Conservation (phyloP, 2,888 invertebrate species). For the Digitonthophagus gazella region DNA sequence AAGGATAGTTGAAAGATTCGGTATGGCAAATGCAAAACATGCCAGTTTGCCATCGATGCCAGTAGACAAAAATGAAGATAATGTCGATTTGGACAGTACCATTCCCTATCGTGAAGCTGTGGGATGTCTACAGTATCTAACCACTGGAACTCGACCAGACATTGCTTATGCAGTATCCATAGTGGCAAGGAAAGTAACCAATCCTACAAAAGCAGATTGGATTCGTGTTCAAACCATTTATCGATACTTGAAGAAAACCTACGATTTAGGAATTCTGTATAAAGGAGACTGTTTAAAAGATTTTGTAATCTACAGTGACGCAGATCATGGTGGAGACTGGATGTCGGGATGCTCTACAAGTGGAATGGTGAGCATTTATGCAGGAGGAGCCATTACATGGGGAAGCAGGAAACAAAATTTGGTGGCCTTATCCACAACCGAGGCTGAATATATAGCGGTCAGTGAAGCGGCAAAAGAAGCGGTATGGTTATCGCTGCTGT, state of each 20-base stretch:
- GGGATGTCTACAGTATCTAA: background rate
- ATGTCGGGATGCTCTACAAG: conserved; percentile 31
- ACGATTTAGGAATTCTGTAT: background rate
- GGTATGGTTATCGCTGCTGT: conserved; percentile 24
- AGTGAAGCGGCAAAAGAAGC: conserved; percentile 38
- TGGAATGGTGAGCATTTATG: conserved; percentile 30
- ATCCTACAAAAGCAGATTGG: conserved; percentile 4
- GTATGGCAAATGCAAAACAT: background rate
- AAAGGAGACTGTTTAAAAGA: too few species aligned
- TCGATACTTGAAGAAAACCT: background rate
- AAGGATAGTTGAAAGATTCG: background rate
- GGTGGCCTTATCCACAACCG: conserved; percentile 37
- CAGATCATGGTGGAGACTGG: conserved; percentile 1
- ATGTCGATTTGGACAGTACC: background rate
- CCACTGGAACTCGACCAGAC: background rate
- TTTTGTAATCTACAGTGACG: background rate
- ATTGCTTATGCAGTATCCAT: too few species aligned
- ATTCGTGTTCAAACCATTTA: background rate
- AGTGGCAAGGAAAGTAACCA: background rate
- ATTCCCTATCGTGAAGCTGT: conserved; percentile 15
- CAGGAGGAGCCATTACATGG: conserved; percentile 38
- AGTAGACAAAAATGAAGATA: background rate
- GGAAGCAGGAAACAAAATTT: conserved; percentile 32
- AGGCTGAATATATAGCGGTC: conserved; percentile 41
- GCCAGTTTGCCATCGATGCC: background rate